Conservation (phyloP, 2,888 invertebrate species). For the Melanotus villosus region DNA sequence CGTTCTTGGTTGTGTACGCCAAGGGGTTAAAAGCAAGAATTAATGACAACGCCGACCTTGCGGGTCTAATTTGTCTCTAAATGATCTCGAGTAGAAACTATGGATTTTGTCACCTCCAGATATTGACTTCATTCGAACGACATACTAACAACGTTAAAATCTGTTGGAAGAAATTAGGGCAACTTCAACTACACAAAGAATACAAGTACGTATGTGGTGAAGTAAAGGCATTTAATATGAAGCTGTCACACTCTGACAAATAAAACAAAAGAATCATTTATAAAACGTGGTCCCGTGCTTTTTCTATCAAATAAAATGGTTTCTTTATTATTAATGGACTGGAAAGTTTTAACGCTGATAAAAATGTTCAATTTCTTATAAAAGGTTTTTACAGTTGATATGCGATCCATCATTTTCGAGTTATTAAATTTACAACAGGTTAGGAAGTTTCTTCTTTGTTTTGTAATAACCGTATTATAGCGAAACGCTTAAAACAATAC, state of each 20-base stretch:
- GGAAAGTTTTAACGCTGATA: neutral
- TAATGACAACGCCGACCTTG: neutral
- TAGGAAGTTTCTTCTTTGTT: too few species aligned
- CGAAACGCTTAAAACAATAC: too few species aligned
- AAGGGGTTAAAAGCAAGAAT: neutral
- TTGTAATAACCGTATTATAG: too few species aligned
- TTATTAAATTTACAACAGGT: too few species aligned
- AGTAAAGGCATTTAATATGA: neutral
- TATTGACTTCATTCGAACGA: neutral
- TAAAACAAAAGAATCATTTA: constrained; percentile 4
- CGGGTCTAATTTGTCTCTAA: neutral
- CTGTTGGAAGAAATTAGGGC: neutral
- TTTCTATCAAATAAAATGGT: neutral
- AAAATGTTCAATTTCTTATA: neutral
- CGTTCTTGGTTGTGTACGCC: too few species aligned
- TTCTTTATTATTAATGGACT: neutral
- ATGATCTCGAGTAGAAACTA: neutral
- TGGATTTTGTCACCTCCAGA: neutral
- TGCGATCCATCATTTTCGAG: too few species aligned
- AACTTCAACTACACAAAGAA: neutral
- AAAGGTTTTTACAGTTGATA: too few species aligned
- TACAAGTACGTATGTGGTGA: neutral
- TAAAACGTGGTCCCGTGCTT: neutral
- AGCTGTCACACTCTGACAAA: neutral
- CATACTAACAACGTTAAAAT: neutral